phyloP scores from a whole-genome alignment of 2,113 vertebrate genomes.

The Zingel zingel region DNA sequence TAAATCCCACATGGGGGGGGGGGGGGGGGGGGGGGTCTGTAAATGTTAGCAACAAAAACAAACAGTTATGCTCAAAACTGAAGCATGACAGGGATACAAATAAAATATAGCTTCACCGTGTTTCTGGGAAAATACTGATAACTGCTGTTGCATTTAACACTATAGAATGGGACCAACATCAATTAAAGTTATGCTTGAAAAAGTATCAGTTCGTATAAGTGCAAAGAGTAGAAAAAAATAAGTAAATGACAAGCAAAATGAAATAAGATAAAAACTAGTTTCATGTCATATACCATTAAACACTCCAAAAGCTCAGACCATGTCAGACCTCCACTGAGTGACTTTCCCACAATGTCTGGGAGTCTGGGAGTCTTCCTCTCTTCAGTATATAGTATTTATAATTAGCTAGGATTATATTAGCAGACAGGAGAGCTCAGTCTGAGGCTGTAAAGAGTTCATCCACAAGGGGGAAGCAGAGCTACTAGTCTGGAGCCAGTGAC shows the following conservation, averaged over 20 bases:
- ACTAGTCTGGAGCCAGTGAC: neutral
- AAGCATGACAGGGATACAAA: neutral
- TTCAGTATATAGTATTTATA: neutral
- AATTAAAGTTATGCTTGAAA: neutral
- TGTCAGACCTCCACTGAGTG: neutral
- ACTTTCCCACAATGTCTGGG: neutral
- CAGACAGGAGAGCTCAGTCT: neutral
- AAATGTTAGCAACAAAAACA: neutral
- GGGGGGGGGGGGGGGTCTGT: no score
- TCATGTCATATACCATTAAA: neutral
- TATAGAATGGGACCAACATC: neutral
- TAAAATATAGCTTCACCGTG: no score
- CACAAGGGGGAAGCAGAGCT: conserved; percentile 64
- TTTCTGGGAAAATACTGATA: neutral
- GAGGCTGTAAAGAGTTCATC: conserved; percentile 3
- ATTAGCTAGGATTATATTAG: no score
- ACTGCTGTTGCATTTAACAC: neutral
- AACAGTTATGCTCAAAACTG: neutral
- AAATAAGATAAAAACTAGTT: neutral
- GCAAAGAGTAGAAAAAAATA: no score
- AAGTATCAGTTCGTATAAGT: no score
- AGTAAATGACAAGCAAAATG: neutral
- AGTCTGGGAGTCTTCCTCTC: neutral
- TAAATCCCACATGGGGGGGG: neutral
- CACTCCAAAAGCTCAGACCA: neutral